phyloP scores from a whole-genome alignment of 1,140 invertebrate species.

The Drosophila willistoni region DNA sequence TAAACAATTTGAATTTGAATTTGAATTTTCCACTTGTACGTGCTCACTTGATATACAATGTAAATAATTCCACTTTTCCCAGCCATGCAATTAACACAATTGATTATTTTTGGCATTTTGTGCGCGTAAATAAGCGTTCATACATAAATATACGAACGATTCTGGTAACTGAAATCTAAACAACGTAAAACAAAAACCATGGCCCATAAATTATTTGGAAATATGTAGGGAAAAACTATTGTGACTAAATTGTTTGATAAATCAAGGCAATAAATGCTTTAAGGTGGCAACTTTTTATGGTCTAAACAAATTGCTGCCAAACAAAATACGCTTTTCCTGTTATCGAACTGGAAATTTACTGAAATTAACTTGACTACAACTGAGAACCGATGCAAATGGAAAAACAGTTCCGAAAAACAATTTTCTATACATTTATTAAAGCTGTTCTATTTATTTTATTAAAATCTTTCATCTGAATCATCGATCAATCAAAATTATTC shows the following conservation, averaged over 20 bases:
- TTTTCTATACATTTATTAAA: too few relatives aligned
- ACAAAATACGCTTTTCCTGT: constrained; percentile 27
- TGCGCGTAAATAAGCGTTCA: constrained; percentile 32
- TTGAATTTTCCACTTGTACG: constrained; percentile 40
- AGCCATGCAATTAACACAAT: constrained; percentile 69
- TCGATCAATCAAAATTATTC: not conserved
- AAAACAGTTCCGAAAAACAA: too few relatives aligned
- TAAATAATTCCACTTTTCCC: constrained; percentile 39
- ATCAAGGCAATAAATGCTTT: constrained; percentile 47
- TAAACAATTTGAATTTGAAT: constrained; percentile 52
- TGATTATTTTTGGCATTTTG: constrained; percentile 54
- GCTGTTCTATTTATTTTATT: too few relatives aligned
- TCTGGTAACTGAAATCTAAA: constrained; percentile 14
- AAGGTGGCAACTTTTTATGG: constrained; percentile 35
- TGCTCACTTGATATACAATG: constrained; percentile 44
- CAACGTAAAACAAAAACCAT: constrained; percentile 28
- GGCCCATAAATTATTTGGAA: constrained; percentile 11
- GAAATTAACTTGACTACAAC: not conserved
- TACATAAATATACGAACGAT: not conserved
- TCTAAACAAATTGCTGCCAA: constrained; percentile 3
- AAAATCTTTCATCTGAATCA: not conserved
- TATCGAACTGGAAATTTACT: not conserved
- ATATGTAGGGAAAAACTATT: constrained; percentile 43
- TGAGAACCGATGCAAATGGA: too few relatives aligned
- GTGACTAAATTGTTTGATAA: constrained; percentile 64